Evolutionary conservation across 2,797 vertebrate species (phyloP).

Genomic region (Channa striata): DNA sequence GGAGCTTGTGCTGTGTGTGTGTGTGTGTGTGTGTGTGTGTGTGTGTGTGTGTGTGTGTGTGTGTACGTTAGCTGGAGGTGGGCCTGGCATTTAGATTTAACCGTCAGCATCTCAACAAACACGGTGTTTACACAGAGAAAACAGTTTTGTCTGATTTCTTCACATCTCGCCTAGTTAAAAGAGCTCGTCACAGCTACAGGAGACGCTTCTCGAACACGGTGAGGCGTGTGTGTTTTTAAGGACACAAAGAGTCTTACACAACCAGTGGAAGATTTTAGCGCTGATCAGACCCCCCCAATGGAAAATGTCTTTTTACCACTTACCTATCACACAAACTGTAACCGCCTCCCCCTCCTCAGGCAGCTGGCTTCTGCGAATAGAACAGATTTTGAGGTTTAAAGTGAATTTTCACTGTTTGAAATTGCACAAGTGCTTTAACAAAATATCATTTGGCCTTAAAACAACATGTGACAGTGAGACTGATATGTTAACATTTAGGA

Average conservation of each 20-base stretch:
- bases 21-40: conserved; percentile 1
- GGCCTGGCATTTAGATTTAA: conserved; percentile 75
- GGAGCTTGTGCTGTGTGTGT: background rate
- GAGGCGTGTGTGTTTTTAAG: conserved; percentile 22
- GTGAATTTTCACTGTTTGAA: background rate
- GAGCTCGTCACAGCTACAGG: conserved; percentile 34
- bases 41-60: conserved; percentile 33
- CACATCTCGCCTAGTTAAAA: conserved; percentile 51
- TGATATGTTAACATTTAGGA: too few relatives aligned
- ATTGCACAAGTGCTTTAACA: background rate
- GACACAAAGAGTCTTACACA: conserved; percentile 56
- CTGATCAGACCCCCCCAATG: conserved; percentile 53
- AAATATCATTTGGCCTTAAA: background rate
- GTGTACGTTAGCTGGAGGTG: conserved; percentile 57
- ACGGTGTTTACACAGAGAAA: conserved; percentile 47
- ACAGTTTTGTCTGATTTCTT: conserved; percentile 54
- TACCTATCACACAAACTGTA: conserved; percentile 44
- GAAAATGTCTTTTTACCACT: conserved; percentile 55
- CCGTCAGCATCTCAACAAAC: conserved; percentile 68
- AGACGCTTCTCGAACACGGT: conserved; percentile 35
- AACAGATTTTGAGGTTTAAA: conserved; percentile 29
- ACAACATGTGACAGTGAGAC: too few relatives aligned
- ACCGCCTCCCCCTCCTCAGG: conserved; percentile 10
- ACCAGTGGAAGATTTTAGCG: conserved; percentile 50
- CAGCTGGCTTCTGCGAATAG: conserved; percentile 23